These are phyloP conservation scores for Parnassius mnemosyne DNA, from an alignment of 2,888 invertebrate species.

Conservation along the genomic window DNA sequence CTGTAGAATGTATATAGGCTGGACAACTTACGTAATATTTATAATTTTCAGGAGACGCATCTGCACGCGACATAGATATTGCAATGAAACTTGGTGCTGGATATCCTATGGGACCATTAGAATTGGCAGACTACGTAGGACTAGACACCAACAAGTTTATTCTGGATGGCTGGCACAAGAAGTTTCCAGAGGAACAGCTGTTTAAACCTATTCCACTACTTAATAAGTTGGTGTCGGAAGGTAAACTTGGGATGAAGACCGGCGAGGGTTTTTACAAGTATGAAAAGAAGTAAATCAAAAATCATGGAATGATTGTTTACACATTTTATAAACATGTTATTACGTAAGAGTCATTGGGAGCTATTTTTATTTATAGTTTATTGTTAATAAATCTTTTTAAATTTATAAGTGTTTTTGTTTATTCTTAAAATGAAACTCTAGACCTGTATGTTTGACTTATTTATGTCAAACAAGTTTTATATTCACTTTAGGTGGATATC, in stretches of 20 bases:
- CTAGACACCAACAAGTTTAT: constrained; percentile 89
- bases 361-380: constrained; percentile 14
- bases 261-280: constrained; percentile 93
- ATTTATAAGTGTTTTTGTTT: constrained; percentile 2
- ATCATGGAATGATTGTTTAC: neutral
- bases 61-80: constrained; percentile 89
- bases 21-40: too few relatives aligned
- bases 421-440: too few relatives aligned
- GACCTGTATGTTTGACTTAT: too few relatives aligned
- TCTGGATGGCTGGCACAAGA: constrained; percentile 88
- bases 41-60: constrained; percentile 80
- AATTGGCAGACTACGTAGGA: constrained; percentile 91
- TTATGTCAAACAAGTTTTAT: too few relatives aligned
- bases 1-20: too few relatives aligned
- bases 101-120: constrained; percentile 95
- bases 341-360: constrained; percentile 9
- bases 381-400: constrained; percentile 19
- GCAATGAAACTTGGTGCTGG: constrained; percentile 95
- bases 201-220: constrained; percentile 74
- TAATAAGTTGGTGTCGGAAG: constrained; percentile 85
- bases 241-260: constrained; percentile 89
- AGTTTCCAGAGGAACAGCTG: constrained; percentile 57
- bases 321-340: neutral
- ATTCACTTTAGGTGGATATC: too few relatives aligned
- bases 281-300: constrained; percentile 57